Percentiles rank a stretch among this genome's conserved stretches.
phyloP scores from a whole-genome alignment of 2,113 vertebrate genomes.

The Heloderma charlesbogerti region DNA sequence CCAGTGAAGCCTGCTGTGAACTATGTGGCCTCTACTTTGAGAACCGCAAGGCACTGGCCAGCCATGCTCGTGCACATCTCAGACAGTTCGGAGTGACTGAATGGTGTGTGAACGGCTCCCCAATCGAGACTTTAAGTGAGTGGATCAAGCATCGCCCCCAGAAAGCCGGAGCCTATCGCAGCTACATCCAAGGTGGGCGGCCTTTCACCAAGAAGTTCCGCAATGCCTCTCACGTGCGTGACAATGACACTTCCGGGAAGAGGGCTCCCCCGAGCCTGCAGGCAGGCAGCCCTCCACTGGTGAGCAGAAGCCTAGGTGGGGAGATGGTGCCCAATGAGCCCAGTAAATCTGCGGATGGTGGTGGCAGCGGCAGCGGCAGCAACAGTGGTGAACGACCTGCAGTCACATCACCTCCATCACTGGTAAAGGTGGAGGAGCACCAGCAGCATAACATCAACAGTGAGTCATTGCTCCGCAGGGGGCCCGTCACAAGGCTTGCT shows the following conservation, averaged over 20 bases:
- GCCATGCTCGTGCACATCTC: constrained; percentile 93
- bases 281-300: constrained; percentile 47
- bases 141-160: constrained; percentile 96
- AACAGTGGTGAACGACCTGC: constrained; percentile 52
- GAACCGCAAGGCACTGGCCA: constrained; percentile 95
- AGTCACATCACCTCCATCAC: constrained; percentile 66
- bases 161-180: constrained; percentile 92
- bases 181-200: constrained; percentile 90
- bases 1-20: constrained; percentile 91
- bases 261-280: constrained; percentile 67
- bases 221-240: constrained; percentile 63
- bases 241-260: constrained; percentile 47
- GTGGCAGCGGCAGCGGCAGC: fast-evolving
- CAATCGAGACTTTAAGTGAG: constrained; percentile 97
- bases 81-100: constrained; percentile 97
- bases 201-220: constrained; percentile 90
- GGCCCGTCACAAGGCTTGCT: neutral
- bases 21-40: constrained; percentile 96
- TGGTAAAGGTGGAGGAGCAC: constrained; percentile 77
- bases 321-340: constrained; percentile 58
- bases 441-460: constrained; percentile 79
- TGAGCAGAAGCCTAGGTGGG: constrained; percentile 61
- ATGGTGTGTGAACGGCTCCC: constrained; percentile 96
- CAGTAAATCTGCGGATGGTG: constrained; percentile 62
- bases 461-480: constrained; percentile 59